Percentiles rank a stretch among this genome's conserved stretches.
Evolutionary conservation across 1,140 invertebrate species (phyloP).

Genomic region (Drosophila aff.): DNA sequence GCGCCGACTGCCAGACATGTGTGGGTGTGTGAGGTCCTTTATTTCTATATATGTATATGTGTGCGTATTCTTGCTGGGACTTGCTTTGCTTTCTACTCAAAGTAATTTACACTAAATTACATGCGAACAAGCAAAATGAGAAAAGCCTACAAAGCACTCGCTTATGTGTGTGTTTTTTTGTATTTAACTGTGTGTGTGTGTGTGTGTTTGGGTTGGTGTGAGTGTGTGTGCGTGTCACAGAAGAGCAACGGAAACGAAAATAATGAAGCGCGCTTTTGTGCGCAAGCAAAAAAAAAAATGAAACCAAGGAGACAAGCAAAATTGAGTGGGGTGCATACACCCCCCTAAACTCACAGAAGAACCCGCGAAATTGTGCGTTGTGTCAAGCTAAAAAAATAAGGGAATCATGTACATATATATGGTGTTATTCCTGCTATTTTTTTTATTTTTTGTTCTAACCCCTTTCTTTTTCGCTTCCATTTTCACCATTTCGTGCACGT

Average conservation of each 20-base stretch:
- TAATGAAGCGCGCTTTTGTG: slow-evolving; percentile 75
- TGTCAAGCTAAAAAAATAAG: slow-evolving; percentile 39
- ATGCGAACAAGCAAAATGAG: slow-evolving; percentile 67
- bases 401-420: slow-evolving; percentile 28
- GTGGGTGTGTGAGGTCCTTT: slow-evolving; percentile 4
- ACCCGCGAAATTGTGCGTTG: slow-evolving; percentile 52
- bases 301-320: slow-evolving; percentile 40
- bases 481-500: slow-evolving; percentile 54
- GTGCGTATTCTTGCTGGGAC: slow-evolving; percentile 17
- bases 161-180: slow-evolving; percentile 18
- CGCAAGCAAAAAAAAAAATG: slow-evolving; percentile 46
- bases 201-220: slow-evolving; percentile 21
- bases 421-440: slow-evolving; percentile 13
- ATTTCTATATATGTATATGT: slow-evolving; percentile 14
- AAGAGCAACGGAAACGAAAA: slow-evolving; percentile 68
- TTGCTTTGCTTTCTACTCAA: slow-evolving; percentile 59
- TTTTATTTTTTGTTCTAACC: slow-evolving; percentile 52
- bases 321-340: slow-evolving; percentile 30
- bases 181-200: slow-evolving; percentile 13
- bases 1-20: slow-evolving; percentile 25
- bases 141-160: slow-evolving; percentile 54
- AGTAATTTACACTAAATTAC: slow-evolving; percentile 79
- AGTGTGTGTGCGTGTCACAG: slow-evolving; percentile 48
- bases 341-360: slow-evolving; percentile 2
- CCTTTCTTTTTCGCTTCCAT: slow-evolving; percentile 31